phyloP scores from a whole-genome alignment of 2,888 invertebrate species.

The Atherix ibis region DNA sequence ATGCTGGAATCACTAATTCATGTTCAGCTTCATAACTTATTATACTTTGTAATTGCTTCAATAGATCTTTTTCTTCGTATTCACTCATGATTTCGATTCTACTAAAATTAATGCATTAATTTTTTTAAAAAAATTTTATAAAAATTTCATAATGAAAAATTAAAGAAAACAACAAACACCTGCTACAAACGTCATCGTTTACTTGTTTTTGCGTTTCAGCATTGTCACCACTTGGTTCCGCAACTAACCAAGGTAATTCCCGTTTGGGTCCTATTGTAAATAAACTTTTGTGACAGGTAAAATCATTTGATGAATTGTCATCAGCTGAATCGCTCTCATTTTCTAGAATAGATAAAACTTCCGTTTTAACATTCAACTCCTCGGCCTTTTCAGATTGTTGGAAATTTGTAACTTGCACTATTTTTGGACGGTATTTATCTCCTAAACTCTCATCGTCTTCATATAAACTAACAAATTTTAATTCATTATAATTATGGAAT shows the following conservation, averaged over 20 bases:
- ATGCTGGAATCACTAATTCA: conserved; percentile 22
- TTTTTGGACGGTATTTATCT: conserved; percentile 24
- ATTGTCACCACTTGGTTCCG: not conserved
- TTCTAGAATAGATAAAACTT: conserved; percentile 8
- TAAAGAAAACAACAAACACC: no score
- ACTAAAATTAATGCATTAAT: not conserved
- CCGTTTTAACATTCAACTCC: conserved; percentile 1
- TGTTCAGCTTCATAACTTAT: conserved; percentile 17
- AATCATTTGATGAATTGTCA: conserved; percentile 18
- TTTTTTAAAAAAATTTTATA: not conserved
- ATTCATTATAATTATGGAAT: no score
- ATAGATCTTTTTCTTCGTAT: conserved; percentile 26
- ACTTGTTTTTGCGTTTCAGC: conserved; percentile 3
- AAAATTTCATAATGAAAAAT: not conserved
- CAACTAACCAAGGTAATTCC: conserved; percentile 35
- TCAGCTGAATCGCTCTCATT: conserved; percentile 9
- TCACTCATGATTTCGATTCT: conserved; percentile 22
- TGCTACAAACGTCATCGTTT: not conserved
- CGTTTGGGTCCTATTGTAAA: conserved; percentile 27
- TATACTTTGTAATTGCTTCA: conserved; percentile 21
- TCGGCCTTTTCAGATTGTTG: conserved; percentile 18
- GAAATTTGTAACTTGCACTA: conserved; percentile 29
- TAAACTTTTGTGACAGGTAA: conserved; percentile 25
- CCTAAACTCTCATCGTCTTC: no score
- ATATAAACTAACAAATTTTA: no score